phyloP scores from a whole-genome alignment of 1,140 invertebrate species.

The Argopecten irradians region DNA sequence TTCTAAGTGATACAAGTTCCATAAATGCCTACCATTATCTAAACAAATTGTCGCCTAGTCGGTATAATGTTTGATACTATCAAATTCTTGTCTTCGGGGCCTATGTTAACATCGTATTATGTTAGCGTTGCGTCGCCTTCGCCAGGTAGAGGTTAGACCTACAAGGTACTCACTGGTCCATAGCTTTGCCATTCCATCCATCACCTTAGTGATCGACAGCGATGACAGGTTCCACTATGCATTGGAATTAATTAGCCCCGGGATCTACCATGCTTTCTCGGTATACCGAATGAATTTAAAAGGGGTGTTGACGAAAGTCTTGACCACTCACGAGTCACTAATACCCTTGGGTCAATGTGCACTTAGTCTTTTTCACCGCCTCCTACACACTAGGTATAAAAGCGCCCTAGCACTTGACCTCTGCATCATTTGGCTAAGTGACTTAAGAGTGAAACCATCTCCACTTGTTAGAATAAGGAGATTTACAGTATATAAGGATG shows the following conservation, averaged over 20 bases:
- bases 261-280: background rate
- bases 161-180: background rate
- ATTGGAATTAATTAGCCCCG: background rate
- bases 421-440: slow-evolving; percentile 2
- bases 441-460: slow-evolving; percentile 20
- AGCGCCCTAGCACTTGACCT: background rate
- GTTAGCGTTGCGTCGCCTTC: background rate
- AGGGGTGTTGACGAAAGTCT: slow-evolving; percentile 20
- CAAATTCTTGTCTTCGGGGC: background rate
- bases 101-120: background rate
- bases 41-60: slow-evolving; percentile 16
- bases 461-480: background rate
- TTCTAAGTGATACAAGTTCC: background rate
- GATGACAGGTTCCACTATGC: background rate
- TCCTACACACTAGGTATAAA: slow-evolving; percentile 11
- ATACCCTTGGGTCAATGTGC: background rate
- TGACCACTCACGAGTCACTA: background rate
- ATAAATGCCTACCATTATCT: slow-evolving; percentile 22
- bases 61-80: background rate
- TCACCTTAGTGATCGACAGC: background rate
- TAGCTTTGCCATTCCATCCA: background rate
- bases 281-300: background rate
- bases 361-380: background rate
- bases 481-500: background rate
- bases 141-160: background rate